These are phyloP conservation scores for Mellilla xanthometata DNA, from an alignment of 2,888 invertebrate species.

Conservation along the genomic window DNA sequence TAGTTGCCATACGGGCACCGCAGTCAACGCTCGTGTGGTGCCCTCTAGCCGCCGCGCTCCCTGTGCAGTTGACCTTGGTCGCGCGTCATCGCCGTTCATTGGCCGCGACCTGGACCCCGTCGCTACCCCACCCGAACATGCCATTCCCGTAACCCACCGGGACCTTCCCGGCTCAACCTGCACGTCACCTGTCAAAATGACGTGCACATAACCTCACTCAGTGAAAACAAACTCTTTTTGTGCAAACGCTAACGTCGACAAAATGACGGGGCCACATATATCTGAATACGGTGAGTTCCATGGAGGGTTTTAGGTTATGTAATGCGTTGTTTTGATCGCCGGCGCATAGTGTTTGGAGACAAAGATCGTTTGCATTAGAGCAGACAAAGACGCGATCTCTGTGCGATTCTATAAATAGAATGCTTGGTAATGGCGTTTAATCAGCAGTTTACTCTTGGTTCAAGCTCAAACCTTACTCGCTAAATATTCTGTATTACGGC, in stretches of 20 bases:
- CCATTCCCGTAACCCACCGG: conserved; percentile 46
- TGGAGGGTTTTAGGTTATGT: conserved; percentile 57
- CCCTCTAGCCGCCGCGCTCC: conserved; percentile 48
- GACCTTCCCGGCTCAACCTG: conserved; percentile 32
- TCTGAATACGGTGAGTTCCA: conserved; percentile 64
- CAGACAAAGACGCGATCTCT: conserved; percentile 80
- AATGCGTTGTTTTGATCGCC: conserved; percentile 58
- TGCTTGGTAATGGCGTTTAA: conserved; percentile 71
- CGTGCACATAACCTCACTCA: conserved; percentile 63
- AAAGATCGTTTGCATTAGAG: conserved; percentile 66
- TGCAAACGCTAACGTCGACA: conserved; percentile 55
- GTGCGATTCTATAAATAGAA: conserved; percentile 77
- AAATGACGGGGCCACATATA: conserved; percentile 59
- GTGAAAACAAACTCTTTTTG: conserved; percentile 50
- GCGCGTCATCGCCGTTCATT: conserved; percentile 64
- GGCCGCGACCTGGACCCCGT: conserved; percentile 69
- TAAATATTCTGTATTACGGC: conserved; percentile 37
- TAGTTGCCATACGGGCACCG: conserved; percentile 50
- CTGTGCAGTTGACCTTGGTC: conserved; percentile 5
- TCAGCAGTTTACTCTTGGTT: conserved; percentile 71
- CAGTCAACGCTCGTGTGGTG: conserved; percentile 64
- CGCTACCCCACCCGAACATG: conserved; percentile 49
- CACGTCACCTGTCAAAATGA: conserved; percentile 74
- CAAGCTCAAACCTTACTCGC: conserved; percentile 45
- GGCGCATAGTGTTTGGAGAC: conserved; percentile 36